phyloP scores from a whole-genome alignment of 2,888 invertebrate genomes.

The Dryobota labecula region DNA sequence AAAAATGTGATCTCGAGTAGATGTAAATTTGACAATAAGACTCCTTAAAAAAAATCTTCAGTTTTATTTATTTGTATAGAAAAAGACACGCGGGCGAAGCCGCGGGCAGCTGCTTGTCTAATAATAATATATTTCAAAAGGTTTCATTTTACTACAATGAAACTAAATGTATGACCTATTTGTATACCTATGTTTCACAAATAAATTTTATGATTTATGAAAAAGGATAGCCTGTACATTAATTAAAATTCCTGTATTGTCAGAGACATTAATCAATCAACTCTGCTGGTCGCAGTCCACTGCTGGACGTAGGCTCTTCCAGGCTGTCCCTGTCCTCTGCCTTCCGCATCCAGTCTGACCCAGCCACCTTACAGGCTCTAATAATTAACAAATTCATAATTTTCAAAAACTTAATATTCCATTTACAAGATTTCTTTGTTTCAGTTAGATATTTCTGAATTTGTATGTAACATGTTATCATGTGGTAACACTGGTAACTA shows the following conservation, averaged over 20 bases:
- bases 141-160: neutral
- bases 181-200: too few species aligned
- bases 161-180: too few species aligned
- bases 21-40: neutral
- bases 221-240: too few species aligned
- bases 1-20: neutral
- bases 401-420: neutral
- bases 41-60: too few species aligned
- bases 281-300: neutral
- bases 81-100: too few species aligned
- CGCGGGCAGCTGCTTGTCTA: too few species aligned
- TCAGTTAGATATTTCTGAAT: neutral
- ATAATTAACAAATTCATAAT: neutral
- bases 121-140: neutral
- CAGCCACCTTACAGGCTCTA: neutral
- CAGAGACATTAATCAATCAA: neutral
- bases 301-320: neutral
- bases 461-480: neutral
- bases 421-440: neutral
- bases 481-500: neutral
- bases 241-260: neutral
- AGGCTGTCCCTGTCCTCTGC: neutral
- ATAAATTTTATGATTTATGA: too few species aligned
- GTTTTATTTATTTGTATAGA: too few species aligned
- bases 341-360: neutral